phyloP scores from a whole-genome alignment of 2,797 vertebrate genomes.

The Netta rufina region DNA sequence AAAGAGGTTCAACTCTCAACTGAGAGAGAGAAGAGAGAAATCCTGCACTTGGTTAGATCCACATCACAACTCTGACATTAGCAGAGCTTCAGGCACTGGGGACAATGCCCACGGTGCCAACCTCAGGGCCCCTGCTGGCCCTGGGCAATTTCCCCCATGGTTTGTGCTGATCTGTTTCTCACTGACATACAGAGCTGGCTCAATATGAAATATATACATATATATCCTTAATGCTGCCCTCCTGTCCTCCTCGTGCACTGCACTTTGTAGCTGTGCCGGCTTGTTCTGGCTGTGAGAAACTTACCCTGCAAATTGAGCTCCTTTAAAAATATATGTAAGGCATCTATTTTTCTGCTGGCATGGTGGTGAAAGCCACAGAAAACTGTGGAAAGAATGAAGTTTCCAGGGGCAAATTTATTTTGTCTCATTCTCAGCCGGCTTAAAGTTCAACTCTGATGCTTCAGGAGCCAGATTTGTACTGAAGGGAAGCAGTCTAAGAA shows the following conservation, averaged over 20 bases:
- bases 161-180: neutral
- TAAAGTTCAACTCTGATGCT: conserved; percentile 30
- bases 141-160: neutral
- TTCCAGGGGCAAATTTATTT: conserved; percentile 56
- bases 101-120: neutral
- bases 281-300: neutral
- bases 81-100: neutral
- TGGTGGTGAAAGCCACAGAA: conserved; percentile 30
- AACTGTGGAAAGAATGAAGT: conserved; percentile 57
- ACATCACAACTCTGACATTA: neutral
- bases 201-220: neutral
- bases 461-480: neutral
- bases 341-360: conserved; percentile 34
- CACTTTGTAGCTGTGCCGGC: neutral
- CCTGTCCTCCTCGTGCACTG: neutral
- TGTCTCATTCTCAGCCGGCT: neutral
- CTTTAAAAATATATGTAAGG: conserved; percentile 17
- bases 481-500: conserved; percentile 33
- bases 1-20: neutral
- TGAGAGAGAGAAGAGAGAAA: neutral
- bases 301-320: neutral
- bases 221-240: neutral
- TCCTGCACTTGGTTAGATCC: accelerated
- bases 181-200: neutral
- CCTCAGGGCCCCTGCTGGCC: neutral